phyloP scores from a whole-genome alignment of 2,888 invertebrate genomes.

The Caenorhabditis drosophilae region DNA sequence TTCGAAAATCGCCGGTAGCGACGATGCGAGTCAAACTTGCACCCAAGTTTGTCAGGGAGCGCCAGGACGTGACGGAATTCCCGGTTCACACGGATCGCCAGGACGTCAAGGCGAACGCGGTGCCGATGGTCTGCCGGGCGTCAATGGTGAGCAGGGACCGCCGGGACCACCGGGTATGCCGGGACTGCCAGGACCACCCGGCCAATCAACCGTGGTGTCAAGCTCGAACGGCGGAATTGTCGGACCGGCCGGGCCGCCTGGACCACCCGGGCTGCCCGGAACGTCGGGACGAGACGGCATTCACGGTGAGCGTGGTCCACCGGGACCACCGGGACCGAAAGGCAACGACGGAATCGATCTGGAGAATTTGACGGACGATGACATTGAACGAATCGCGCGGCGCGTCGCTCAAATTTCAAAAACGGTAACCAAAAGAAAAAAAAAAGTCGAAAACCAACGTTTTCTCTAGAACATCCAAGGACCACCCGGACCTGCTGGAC shows the following conservation, averaged over 20 bases:
- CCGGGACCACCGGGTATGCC: conserved; percentile 46
- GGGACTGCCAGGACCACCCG: conserved; percentile 41
- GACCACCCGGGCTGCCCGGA: conserved; percentile 45
- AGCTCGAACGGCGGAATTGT: conserved; percentile 15
- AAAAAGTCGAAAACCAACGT: not conserved
- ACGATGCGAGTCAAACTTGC: conserved; percentile 14
- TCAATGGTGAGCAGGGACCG: conserved; percentile 39
- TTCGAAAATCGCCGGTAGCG: too few species aligned
- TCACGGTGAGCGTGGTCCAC: conserved; percentile 24
- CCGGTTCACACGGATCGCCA: conserved; percentile 47
- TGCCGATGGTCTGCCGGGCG: conserved; percentile 39
- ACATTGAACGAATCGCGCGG: conserved; percentile 59
- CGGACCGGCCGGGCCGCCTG: conserved; percentile 41
- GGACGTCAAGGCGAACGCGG: conserved; percentile 53
- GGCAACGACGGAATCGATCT: conserved; percentile 42
- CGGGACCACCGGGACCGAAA: conserved; percentile 38
- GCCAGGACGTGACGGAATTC: conserved; percentile 49
- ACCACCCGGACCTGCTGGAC: conserved; percentile 27
- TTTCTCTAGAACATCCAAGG: not conserved
- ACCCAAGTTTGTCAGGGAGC: conserved; percentile 46
- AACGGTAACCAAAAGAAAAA: not conserved
- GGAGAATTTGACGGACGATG: conserved; percentile 57
- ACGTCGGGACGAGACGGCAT: conserved; percentile 45
- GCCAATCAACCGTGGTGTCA: conserved; percentile 35
- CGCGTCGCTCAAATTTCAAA: conserved; percentile 6